Base-by-base conservation (phyloP, 2,888 invertebrate genomes). In the Agrenia bidenticulata region DNA sequence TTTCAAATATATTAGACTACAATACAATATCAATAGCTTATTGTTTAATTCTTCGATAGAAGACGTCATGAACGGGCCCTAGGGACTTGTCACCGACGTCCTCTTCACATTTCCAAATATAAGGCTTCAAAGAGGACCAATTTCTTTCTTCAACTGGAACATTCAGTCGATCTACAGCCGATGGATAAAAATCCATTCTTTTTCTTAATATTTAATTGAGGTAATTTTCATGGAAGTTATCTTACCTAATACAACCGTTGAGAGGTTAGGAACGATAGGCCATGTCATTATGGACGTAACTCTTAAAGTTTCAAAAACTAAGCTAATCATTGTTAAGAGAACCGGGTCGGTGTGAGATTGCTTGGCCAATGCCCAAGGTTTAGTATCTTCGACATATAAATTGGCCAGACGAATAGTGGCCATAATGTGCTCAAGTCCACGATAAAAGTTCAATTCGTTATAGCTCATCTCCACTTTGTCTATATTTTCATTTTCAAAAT, bases 361-460 rank as follows among this genome's bases (percentile, higher is more conserved):
- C 77, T 90, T 89, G 61, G 83, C 85, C 66, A 97, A 82, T 73
- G 88, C 85, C 98, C 98, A 99, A 0, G 97, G 97, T 79, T 89
- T 88, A 75, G 87, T 84, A 2, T 87, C 82, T 78, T 96, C 90
- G 77, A 98, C 88, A 83, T 95, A 92, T 67, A 86, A 82, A 82
- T 99, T 98, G 19, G 91, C 88, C 27, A 85, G 81, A 77, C 90
- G 89, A 13, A 96, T 81, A 0, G 87, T 84, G 13, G 84, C 82
- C 80, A 95, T 87, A 0, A 91, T 85, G 0, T 85, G 82, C 78
- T 95, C 92, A 0, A 90, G 87, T 0, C 86, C 92, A 80, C 88
- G 87, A 82, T 94, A 90, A 81, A 94, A 89, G 77, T 91, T 87
- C 77, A 87, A 88, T 66, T 87, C 84, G 58, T 85, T 82, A 81